phyloP scores from a whole-genome alignment of 2,797 vertebrate species.

The Ara ararauna region DNA sequence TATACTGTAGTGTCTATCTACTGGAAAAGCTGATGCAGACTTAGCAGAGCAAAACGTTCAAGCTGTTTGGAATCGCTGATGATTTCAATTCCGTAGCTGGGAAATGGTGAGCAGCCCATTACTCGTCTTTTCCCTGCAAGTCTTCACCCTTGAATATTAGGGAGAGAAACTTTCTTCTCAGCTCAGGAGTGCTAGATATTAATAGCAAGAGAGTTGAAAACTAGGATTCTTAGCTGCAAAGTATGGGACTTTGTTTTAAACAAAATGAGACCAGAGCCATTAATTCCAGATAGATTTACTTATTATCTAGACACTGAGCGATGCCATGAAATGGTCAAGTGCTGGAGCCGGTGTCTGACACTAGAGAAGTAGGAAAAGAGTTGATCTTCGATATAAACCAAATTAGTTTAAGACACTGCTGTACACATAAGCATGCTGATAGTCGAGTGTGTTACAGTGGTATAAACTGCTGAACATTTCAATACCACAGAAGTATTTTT shows the following conservation, averaged over 20 bases:
- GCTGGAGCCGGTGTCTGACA: background rate
- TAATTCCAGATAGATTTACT: background rate
- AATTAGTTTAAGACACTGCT: background rate
- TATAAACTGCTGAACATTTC: background rate
- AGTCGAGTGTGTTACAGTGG: background rate
- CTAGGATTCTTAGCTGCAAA: background rate
- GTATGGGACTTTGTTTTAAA: background rate
- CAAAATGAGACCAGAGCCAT: background rate
- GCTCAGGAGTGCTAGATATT: background rate
- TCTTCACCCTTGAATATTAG: background rate
- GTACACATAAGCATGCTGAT: background rate
- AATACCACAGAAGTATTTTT: background rate
- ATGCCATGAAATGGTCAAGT: background rate
- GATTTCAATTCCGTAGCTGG: background rate
- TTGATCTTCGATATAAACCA: background rate
- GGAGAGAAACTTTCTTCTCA: background rate
- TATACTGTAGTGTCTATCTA: background rate
- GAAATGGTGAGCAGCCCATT: background rate
- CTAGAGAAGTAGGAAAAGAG: background rate
- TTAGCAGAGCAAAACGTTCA: background rate
- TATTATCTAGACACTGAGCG: background rate
- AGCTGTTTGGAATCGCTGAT: background rate
- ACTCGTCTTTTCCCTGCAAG: background rate
- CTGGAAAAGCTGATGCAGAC: conserved; percentile 38
- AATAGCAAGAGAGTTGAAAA: background rate